A percentile compares a stretch with the other conserved stretches of the same genome.
Evolutionary conservation across 2,113 vertebrate genomes (phyloP).

Genomic region (Erpornis zantholeuca): DNA sequence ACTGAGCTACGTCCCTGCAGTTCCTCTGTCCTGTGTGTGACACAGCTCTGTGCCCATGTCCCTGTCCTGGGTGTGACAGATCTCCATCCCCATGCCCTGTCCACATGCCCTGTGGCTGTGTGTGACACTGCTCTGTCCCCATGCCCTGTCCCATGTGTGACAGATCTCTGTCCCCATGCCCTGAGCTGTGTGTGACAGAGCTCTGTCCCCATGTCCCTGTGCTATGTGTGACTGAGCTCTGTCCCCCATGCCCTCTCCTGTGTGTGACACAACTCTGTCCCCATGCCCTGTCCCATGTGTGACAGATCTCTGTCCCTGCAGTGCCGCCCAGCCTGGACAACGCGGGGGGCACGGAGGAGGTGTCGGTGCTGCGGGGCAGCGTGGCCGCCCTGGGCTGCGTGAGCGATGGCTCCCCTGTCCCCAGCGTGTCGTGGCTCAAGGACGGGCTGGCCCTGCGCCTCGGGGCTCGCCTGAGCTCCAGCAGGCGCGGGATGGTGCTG

Average conservation of each 20-base stretch:
- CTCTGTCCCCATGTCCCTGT: neutral
- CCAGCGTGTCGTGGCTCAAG: conserved; percentile 87
- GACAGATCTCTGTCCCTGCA: neutral
- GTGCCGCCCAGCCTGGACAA: conserved; percentile 89
- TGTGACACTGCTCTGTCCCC: neutral
- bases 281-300: neutral
- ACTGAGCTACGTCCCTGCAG: conserved; percentile 41
- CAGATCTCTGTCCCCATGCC: too few relatives aligned
- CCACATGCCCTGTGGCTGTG: too few relatives aligned
- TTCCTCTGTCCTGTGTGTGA: neutral
- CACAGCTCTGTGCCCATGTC: neutral
- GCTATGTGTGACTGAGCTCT: too few relatives aligned
- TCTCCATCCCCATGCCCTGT: neutral
- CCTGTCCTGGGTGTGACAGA: neutral
- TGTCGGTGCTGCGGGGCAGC: conserved; percentile 81
- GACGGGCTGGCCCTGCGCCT: conserved; percentile 66
- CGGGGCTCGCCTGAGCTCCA: conserved; percentile 51
- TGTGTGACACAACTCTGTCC: neutral
- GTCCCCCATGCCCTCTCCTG: too few relatives aligned
- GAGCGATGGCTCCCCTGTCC: conserved; percentile 82
- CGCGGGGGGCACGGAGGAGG: conserved; percentile 81
- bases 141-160: neutral
- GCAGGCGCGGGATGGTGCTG: conserved; percentile 79
- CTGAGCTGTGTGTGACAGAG: fast-evolving
- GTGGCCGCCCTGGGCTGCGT: conserved; percentile 77